Percentiles rank a stretch among this genome's conserved stretches.
Evolutionary conservation across 2,113 vertebrate genomes (phyloP).

Genomic region (Tachuris rubrigastra): DNA sequence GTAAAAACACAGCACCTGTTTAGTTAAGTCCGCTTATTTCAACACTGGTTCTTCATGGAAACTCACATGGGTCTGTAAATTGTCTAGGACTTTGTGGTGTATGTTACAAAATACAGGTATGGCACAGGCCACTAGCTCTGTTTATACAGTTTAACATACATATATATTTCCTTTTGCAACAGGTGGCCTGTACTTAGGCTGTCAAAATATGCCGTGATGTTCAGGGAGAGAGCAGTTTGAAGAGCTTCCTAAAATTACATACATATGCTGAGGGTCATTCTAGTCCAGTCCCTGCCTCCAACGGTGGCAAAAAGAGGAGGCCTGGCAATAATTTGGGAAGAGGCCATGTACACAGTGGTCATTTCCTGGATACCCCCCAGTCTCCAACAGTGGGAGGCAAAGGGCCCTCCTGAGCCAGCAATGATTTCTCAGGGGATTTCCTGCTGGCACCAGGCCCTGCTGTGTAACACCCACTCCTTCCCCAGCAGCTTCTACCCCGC

Average conservation of each 20-base stretch:
- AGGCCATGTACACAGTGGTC: neutral
- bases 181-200: neutral
- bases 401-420: neutral
- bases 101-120: neutral
- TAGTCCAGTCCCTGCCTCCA: neutral
- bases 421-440: neutral
- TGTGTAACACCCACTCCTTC: neutral
- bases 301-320: neutral
- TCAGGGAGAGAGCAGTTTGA: neutral
- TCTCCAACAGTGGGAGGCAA: neutral
- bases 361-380: neutral
- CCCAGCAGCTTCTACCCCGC: rapidly evolving
- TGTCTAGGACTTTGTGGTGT: neutral
- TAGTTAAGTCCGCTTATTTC: neutral
- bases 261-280: neutral
- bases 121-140: neutral
- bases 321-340: neutral
- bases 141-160: neutral
- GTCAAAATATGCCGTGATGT: neutral
- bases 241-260: neutral
- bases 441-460: neutral
- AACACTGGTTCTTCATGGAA: neutral
- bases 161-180: neutral
- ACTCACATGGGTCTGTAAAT: neutral
- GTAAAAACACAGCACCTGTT: neutral